Evolutionary conservation across 2,113 vertebrate genomes (phyloP), one percentile per base, ranked within the genome.

Genomic region (Andinoacara biseriatus): DNA sequence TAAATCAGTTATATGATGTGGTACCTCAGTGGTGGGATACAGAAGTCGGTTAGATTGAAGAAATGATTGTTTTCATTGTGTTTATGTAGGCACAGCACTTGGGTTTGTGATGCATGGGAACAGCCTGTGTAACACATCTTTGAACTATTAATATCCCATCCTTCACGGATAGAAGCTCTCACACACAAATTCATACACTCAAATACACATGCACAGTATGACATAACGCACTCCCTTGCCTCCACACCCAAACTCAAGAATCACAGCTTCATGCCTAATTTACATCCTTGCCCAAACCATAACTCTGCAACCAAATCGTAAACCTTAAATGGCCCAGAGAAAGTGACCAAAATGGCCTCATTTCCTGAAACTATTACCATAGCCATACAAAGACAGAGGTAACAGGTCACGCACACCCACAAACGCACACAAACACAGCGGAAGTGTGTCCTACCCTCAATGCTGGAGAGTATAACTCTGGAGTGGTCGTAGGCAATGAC

Each of bases 401-500:
- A 76, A 29, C 29, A 60, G 57, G 38, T 43, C 35, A 33, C 56
- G 65, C 31, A 67, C 56, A 81, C 61, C 58, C 75, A 72, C 65
- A 57, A 29, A 31, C 2, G 3, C 65, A 52, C 46, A 78, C 56
- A 67, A 7, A 87, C 49, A 84, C 43, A 75, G 46, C 10, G 11
- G 61, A 18, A 67, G 29, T 2, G 29, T 56, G 29, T 63, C 97
- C 97, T 96, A 99, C 98, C 98, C 93, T 99, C 98, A 87, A 97
- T 98, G 89, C 97, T 96, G 91, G 98, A 97, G 43, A 99, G 96
- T 31, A 97, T 96, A 78, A 99, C 97, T 84, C 98, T 95, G 83
- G 98, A 99, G 95, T 99, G 98, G 91, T 99, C 98, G 14, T 99
- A 99, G 49, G 98, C 97, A 54, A 99, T 98, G 90, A 99, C 98